These are phyloP conservation scores for Ceratina calcarata DNA, from an alignment of 1,140 invertebrate genomes.

Conservation along the genomic window DNA sequence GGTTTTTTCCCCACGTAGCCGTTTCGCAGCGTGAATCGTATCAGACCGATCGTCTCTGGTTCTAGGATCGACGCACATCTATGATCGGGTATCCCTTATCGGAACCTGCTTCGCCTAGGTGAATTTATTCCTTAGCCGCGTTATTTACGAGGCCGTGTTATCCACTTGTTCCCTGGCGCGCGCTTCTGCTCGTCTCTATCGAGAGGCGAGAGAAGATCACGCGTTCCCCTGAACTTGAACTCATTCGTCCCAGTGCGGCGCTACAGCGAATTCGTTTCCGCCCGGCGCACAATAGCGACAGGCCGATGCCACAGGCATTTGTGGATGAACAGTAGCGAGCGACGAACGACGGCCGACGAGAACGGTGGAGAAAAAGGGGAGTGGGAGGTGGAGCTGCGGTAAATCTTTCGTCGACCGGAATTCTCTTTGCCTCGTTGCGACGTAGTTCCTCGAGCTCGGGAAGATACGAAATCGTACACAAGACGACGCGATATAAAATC, in stretches of 20 bases:
- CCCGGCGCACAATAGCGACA: slow-evolving; percentile 57
- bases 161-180: slow-evolving; percentile 60
- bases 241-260: slow-evolving; percentile 21
- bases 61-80: slow-evolving; percentile 38
- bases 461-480: too few species aligned
- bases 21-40: slow-evolving; percentile 34
- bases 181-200: slow-evolving; percentile 50
- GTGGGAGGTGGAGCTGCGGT: slow-evolving; percentile 40
- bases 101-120: slow-evolving; percentile 32
- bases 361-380: slow-evolving; percentile 64
- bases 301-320: too few species aligned
- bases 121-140: slow-evolving; percentile 36
- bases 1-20: slow-evolving; percentile 31
- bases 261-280: slow-evolving; percentile 44
- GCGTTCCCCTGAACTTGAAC: slow-evolving; percentile 70
- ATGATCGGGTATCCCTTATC: slow-evolving; percentile 41
- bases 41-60: slow-evolving; percentile 9
- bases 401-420: slow-evolving; percentile 20
- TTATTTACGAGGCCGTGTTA: slow-evolving; percentile 47
- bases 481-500: too few species aligned
- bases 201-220: slow-evolving; percentile 23
- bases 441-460: too few species aligned
- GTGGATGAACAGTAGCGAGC: slow-evolving; percentile 61
- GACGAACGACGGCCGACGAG: slow-evolving; percentile 65
- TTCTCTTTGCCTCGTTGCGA: too few species aligned